Evolutionary conservation across 2,888 invertebrate species (phyloP).

Genomic region (Drosophila rellima): DNA sequence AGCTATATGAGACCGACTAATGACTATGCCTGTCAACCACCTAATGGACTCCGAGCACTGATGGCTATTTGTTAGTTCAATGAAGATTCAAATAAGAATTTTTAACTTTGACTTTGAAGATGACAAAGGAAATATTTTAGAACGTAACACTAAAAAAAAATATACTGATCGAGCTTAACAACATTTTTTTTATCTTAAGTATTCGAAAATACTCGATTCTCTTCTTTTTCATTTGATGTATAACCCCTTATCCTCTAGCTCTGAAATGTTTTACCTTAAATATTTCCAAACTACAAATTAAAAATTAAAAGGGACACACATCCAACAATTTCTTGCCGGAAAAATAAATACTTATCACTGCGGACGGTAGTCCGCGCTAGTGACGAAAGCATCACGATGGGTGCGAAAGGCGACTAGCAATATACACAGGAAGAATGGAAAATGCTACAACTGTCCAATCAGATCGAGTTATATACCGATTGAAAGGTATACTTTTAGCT

Average conservation of each 20-base stretch:
- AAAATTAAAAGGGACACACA: not conserved
- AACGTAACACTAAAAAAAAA: not conserved
- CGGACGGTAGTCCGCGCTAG: no score
- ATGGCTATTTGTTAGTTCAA: not conserved
- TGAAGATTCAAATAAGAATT: not conserved
- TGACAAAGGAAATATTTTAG: not conserved
- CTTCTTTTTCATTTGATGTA: not conserved
- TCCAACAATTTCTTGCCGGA: not conserved
- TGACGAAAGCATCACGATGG: no score
- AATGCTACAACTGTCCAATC: no score
- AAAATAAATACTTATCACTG: no score
- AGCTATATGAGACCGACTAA: conserved; percentile 30
- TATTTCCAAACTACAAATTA: not conserved
- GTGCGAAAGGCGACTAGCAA: no score
- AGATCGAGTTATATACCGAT: no score
- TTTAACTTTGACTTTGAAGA: not conserved
- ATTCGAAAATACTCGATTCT: not conserved
- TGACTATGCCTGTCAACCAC: conserved; percentile 26
- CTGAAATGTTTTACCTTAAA: not conserved
- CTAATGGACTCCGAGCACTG: conserved; percentile 4
- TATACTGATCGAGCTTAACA: no score
- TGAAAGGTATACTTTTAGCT: no score
- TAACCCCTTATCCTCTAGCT: not conserved
- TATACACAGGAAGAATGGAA: no score
- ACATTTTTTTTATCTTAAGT: not conserved